Conservation (phyloP, 2,797 vertebrate genomes). For the Sebastes taczanowskii region DNA sequence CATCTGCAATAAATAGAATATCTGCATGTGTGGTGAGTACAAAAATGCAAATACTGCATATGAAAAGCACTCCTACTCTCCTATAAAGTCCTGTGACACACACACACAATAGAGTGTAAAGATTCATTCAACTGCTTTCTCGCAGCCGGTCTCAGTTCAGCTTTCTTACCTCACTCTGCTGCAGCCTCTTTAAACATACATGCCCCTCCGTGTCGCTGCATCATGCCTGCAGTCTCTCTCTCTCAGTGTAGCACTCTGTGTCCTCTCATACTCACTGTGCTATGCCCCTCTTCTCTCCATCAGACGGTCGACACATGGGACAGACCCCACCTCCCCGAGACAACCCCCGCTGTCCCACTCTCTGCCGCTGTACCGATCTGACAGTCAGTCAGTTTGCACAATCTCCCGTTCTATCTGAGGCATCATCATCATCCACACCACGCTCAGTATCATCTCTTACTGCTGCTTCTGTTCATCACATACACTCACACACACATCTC, state of each 20-base stretch:
- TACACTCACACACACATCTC: background rate
- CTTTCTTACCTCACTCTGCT: conserved; percentile 68
- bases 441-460: background rate
- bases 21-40: background rate
- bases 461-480: conserved; percentile 8
- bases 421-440: conserved; percentile 2
- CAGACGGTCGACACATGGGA: conserved; percentile 70
- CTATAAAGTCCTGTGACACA: background rate
- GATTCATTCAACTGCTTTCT: background rate
- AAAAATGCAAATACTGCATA: background rate
- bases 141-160: conserved; percentile 16
- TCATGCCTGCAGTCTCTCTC: conserved; percentile 69
- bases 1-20: background rate
- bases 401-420: conserved; percentile 9
- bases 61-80: background rate
- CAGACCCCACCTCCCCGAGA: conserved; percentile 74
- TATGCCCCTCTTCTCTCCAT: conserved; percentile 70
- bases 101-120: background rate
- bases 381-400: conserved; percentile 46
- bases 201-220: conserved; percentile 63
- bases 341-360: conserved; percentile 51
- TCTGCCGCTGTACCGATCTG: conserved; percentile 43
- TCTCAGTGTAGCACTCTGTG: conserved; percentile 54
- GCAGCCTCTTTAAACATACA: conserved; percentile 67
- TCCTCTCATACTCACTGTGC: conserved; percentile 67